phyloP scores from a whole-genome alignment of 23 tunicate species.

The Diplosoma virens region DNA sequence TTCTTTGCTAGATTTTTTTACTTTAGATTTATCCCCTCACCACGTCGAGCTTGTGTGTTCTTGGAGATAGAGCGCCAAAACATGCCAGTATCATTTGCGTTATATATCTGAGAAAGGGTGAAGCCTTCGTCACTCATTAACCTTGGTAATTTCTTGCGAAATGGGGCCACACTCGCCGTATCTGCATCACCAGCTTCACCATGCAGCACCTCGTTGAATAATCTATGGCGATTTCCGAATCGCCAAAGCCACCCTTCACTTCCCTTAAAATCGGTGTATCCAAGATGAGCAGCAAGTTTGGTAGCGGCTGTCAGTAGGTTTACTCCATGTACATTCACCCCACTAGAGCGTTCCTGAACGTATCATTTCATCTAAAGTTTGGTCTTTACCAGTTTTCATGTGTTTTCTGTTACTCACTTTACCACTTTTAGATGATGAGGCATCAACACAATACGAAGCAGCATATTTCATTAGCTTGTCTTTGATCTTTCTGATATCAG shows the following conservation, averaged over 20 bases:
- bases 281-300: constrained; percentile 34
- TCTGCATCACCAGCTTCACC: constrained; percentile 28
- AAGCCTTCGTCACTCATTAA: constrained; percentile 6
- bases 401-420: neutral
- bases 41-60: constrained; percentile 17
- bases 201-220: constrained; percentile 26
- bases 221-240: constrained; percentile 14
- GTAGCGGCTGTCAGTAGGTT: constrained; percentile 17
- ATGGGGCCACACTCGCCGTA: neutral
- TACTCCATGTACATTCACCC: neutral
- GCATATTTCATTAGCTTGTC: constrained; percentile 8
- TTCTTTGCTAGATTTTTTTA: constrained; percentile 4
- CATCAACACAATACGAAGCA: constrained; percentile 13
- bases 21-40: constrained; percentile 14
- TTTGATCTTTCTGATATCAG: constrained; percentile 6
- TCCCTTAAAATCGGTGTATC: constrained; percentile 12
- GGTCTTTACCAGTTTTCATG: constrained; percentile 4
- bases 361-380: neutral
- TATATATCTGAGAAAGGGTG: constrained; percentile 13
- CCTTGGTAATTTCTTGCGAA: neutral
- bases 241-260: constrained; percentile 21
- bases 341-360: constrained; percentile 10
- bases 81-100: constrained; percentile 5
- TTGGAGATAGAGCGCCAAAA: constrained; percentile 14
- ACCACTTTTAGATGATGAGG: neutral